phyloP scores from a whole-genome alignment of 2,113 vertebrate genomes.

The Pterophyllum scalare region DNA sequence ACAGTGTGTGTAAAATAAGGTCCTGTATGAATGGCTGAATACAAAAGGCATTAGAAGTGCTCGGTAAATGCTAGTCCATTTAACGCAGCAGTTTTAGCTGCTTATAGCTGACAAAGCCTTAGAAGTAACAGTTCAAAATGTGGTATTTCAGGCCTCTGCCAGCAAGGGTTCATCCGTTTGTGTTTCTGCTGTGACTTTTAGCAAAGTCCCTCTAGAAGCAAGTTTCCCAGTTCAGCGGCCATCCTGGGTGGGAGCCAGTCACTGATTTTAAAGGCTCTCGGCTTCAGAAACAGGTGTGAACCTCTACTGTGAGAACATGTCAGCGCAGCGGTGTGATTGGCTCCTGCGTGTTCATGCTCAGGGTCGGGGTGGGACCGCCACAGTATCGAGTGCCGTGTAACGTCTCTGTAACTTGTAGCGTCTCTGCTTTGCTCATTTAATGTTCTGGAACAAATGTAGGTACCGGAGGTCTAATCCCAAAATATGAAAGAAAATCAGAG shows the following conservation, averaged over 20 bases:
- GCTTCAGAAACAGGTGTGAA: not conserved
- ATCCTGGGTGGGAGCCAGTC: not conserved
- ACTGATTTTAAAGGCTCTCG: not conserved
- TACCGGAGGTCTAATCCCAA: not conserved
- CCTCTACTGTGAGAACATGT: not conserved
- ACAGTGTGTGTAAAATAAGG: not conserved
- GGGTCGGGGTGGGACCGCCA: accelerated
- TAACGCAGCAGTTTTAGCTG: too few species aligned
- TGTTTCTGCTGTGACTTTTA: not conserved
- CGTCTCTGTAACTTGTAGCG: not conserved
- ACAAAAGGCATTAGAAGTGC: too few species aligned
- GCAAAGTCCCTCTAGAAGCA: not conserved
- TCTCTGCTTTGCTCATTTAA: not conserved
- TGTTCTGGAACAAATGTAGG: not conserved
- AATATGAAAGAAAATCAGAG: not conserved
- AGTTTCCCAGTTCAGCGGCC: too few species aligned
- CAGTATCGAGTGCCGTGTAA: not conserved
- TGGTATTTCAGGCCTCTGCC: not conserved
- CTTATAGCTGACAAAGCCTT: too few species aligned
- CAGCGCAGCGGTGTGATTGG: not conserved
- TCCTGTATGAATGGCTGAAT: not conserved
- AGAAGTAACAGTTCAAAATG: not conserved
- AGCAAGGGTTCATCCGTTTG: not conserved
- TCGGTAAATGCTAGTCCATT: not conserved
- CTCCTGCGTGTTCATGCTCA: not conserved